Conservation (phyloP, 2,113 vertebrate species). For the human region DNA sequence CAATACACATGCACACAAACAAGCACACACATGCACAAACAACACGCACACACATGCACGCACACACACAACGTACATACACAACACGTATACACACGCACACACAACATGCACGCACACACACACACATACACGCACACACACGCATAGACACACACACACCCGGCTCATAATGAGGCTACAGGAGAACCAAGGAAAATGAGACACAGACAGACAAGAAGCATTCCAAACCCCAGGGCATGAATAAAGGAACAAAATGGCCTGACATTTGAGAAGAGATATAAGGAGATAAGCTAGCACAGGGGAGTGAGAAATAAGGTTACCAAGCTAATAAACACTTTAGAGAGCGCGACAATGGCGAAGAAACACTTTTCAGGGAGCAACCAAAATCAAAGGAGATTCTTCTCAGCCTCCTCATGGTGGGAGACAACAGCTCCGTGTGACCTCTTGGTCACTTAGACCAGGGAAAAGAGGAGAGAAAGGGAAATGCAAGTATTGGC, state of each 20-base stretch:
- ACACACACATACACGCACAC: accelerated
- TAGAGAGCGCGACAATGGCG: neutral
- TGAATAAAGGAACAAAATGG: neutral
- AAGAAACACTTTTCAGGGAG: neutral
- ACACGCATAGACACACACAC: too few relatives aligned
- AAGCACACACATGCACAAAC: neutral
- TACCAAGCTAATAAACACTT: neutral
- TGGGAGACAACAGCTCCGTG: neutral
- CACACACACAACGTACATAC: neutral
- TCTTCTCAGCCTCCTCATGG: neutral
- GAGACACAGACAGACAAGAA: neutral
- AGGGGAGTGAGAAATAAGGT: neutral
- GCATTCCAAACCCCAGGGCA: accelerated
- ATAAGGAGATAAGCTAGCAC: neutral
- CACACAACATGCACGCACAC: neutral
- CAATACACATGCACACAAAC: too few relatives aligned
- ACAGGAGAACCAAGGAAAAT: neutral
- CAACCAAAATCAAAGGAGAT: neutral
- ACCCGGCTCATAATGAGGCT: neutral
- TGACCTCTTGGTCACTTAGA: neutral
- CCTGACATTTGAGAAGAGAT: neutral
- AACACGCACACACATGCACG: accelerated
- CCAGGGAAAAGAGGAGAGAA: neutral
- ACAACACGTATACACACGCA: accelerated
- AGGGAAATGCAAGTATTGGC: neutral